Evolutionary conservation across 2,888 invertebrate species (phyloP).

Genomic region (Lymantria dispar): DNA sequence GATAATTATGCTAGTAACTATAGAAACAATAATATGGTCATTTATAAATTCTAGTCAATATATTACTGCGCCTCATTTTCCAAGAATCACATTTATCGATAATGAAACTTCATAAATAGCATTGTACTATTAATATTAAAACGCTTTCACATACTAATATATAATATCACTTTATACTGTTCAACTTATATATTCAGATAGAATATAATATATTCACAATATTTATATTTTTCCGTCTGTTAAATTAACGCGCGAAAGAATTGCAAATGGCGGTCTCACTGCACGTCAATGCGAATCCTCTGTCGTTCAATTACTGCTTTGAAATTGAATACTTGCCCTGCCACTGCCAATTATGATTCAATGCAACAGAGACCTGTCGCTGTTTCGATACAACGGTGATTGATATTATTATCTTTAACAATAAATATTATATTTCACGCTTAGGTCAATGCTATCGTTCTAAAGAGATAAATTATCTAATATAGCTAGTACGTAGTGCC

Average conservation of each 20-base stretch:
- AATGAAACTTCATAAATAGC: too few relatives aligned
- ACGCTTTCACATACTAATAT: too few relatives aligned
- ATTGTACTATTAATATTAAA: too few relatives aligned
- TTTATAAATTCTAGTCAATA: too few relatives aligned
- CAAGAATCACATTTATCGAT: too few relatives aligned
- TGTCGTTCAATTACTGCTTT: neutral
- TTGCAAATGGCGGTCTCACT: conserved; percentile 1
- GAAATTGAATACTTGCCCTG: neutral
- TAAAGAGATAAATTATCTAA: conserved; percentile 3
- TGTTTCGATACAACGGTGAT: neutral
- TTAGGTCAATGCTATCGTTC: conserved; percentile 13
- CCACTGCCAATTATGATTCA: neutral
- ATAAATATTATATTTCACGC: conserved; percentile 5
- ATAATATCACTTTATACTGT: too few relatives aligned
- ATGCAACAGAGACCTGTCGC: conserved; percentile 1
- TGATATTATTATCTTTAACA: conserved; percentile 11
- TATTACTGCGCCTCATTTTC: too few relatives aligned
- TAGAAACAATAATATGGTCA: too few relatives aligned
- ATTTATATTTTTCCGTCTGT: neutral
- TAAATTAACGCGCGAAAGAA: conserved; percentile 10
- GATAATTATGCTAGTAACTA: too few relatives aligned
- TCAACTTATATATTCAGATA: too few relatives aligned
- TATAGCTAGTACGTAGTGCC: too few relatives aligned
- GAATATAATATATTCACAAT: too few relatives aligned
- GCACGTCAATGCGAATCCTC: conserved; percentile 30